These are phyloP conservation scores for Lycocerus yunnanus DNA, from an alignment of 2,888 invertebrate genomes.

Conservation along the genomic window DNA sequence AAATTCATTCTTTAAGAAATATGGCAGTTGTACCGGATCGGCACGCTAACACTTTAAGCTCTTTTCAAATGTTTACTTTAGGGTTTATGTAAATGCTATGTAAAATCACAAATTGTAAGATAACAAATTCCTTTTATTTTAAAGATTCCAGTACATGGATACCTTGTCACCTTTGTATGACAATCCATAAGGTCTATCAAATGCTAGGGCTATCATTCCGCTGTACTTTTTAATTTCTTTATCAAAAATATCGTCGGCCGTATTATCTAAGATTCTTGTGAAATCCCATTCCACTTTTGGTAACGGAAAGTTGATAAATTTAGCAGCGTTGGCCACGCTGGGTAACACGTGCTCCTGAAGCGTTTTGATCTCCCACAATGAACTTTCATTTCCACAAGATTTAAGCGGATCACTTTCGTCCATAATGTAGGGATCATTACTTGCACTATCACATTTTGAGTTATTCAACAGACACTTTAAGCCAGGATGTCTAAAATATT, in stretches of 20 bases:
- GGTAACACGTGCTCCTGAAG: slow-evolving; percentile 77
- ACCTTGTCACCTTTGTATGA: slow-evolving; percentile 66
- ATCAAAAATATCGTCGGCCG: slow-evolving; percentile 73
- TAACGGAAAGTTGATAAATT: slow-evolving; percentile 69
- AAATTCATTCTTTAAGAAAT: not conserved
- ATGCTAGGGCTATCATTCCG: slow-evolving; percentile 75
- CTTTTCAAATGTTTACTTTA: not conserved
- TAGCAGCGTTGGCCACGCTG: slow-evolving; percentile 72
- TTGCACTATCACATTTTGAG: slow-evolving; percentile 56
- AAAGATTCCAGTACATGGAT: slow-evolving; percentile 69
- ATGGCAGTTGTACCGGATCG: not conserved
- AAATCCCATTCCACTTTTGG: slow-evolving; percentile 73
- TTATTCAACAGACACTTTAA: slow-evolving; percentile 70
- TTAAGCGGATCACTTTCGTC: slow-evolving; percentile 79
- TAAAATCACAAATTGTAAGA: slow-evolving; percentile 4
- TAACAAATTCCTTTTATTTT: slow-evolving; percentile 13
- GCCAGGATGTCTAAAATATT: slow-evolving; percentile 74
- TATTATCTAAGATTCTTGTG: slow-evolving; percentile 66
- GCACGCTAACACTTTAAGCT: not conserved
- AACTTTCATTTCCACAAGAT: slow-evolving; percentile 84
- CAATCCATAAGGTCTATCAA: slow-evolving; percentile 70
- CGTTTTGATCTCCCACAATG: slow-evolving; percentile 89
- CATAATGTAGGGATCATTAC: slow-evolving; percentile 82
- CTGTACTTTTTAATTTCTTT: slow-evolving; percentile 76
- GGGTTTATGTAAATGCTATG: not conserved